These are phyloP conservation scores for Melanotaenia trifasciata DNA, from an alignment of 2,797 vertebrate genomes.

Conservation along the genomic window DNA sequence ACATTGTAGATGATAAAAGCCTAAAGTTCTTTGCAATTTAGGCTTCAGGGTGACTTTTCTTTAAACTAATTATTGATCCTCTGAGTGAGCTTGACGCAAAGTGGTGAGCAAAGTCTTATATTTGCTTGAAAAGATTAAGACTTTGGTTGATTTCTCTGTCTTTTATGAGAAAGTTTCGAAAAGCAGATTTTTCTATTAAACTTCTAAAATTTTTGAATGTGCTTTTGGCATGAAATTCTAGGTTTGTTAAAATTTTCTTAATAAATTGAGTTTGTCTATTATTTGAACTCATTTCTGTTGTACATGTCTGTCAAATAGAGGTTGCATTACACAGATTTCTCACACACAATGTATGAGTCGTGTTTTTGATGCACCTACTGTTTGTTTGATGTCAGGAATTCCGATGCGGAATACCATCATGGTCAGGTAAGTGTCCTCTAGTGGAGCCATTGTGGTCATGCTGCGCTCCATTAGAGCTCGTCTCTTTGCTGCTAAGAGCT, in stretches of 20 bases:
- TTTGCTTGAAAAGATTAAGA: background rate
- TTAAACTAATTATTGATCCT: background rate
- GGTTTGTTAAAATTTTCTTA: background rate
- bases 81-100: background rate
- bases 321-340: background rate
- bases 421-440: constrained; percentile 89
- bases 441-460: constrained; percentile 86
- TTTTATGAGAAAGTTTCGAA: background rate
- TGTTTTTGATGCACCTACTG: constrained; percentile 82
- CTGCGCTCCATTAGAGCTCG: constrained; percentile 88
- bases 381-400: constrained; percentile 95
- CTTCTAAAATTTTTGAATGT: background rate
- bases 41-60: background rate
- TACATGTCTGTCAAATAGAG: background rate
- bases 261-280: background rate
- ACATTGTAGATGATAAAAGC: background rate
- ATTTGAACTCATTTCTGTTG: background rate
- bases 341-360: background rate
- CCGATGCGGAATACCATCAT: constrained; percentile 94
- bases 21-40: background rate
- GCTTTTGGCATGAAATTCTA: background rate
- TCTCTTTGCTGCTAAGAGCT: constrained; percentile 68
- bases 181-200: background rate
- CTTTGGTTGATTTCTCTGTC: background rate
- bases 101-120: too few species aligned